These are phyloP conservation scores for Nephrocerus scutellatus DNA, from an alignment of 2,888 invertebrate species.

Conservation along the genomic window DNA sequence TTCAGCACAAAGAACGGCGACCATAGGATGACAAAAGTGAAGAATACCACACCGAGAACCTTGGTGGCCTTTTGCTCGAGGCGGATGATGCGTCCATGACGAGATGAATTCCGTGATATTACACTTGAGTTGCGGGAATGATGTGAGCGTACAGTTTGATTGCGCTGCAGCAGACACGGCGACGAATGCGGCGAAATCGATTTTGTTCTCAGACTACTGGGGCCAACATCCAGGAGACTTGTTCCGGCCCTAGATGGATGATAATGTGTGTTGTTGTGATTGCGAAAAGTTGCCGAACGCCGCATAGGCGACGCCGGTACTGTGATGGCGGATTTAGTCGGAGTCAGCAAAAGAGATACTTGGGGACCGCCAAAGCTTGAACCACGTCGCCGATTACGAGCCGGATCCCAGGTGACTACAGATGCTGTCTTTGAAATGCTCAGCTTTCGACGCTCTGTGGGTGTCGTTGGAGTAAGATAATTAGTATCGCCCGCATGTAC, in stretches of 20 bases:
- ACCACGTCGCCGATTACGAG: slow-evolving; percentile 58
- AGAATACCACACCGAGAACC: slow-evolving; percentile 89
- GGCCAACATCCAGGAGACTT: slow-evolving; percentile 11
- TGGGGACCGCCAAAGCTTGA: slow-evolving; percentile 65
- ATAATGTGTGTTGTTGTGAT: slow-evolving; percentile 47
- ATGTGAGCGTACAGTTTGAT: slow-evolving; percentile 59
- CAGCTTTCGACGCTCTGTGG: slow-evolving; percentile 43
- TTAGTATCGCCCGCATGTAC: too few species aligned
- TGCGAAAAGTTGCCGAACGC: slow-evolving; percentile 57
- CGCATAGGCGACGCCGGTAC: slow-evolving; percentile 48
- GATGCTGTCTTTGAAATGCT: slow-evolving; percentile 50
- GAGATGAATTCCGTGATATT: slow-evolving; percentile 70
- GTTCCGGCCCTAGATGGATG: slow-evolving; percentile 14
- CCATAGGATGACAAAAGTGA: slow-evolving; percentile 90
- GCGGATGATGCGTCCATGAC: slow-evolving; percentile 75
- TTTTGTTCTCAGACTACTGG: slow-evolving; percentile 34
- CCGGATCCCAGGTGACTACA: slow-evolving; percentile 67
- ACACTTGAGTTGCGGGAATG: slow-evolving; percentile 76
- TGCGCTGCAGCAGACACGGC: slow-evolving; percentile 52
- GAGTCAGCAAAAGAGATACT: slow-evolving; percentile 56
- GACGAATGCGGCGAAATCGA: slow-evolving; percentile 51
- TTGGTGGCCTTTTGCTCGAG: slow-evolving; percentile 95
- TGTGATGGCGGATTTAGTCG: slow-evolving; percentile 37
- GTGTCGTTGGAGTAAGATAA: slow-evolving; percentile 46
- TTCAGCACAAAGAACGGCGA: slow-evolving; percentile 93